Evolutionary conservation across 2,113 vertebrate species (phyloP).

Genomic region (Xerus inauris): DNA sequence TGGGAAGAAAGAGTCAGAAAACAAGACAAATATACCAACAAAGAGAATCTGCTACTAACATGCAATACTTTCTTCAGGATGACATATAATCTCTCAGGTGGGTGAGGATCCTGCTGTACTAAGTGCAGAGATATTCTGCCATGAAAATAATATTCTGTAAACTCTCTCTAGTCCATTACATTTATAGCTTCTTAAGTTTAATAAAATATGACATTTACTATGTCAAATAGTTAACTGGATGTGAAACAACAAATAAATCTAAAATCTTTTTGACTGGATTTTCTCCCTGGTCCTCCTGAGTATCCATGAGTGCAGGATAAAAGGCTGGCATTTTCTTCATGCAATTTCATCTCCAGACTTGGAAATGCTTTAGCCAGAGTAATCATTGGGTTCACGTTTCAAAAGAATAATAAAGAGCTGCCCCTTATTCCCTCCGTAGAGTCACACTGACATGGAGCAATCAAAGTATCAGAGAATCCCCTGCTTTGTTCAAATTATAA

Average conservation of each 20-base stretch:
- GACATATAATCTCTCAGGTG: background rate
- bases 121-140: background rate
- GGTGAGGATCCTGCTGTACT: background rate
- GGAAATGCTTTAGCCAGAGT: background rate
- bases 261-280: background rate
- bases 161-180: background rate
- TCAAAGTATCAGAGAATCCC: constrained; percentile 30
- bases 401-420: constrained; percentile 32
- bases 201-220: background rate
- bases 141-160: constrained; percentile 17
- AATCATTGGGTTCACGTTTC: constrained; percentile 41
- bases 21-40: background rate
- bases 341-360: background rate
- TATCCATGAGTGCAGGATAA: background rate
- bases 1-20: background rate
- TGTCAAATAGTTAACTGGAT: background rate
- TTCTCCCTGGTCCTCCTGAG: background rate
- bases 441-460: constrained; percentile 5
- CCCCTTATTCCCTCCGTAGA: constrained; percentile 11
- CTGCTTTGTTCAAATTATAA: constrained; percentile 56
- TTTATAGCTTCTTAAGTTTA: background rate
- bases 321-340: background rate
- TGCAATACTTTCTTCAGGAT: background rate
- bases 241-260: background rate
- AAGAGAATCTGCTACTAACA: background rate